Conservation (phyloP, 1,140 invertebrate genomes). For the Kradibia gibbosae region DNA sequence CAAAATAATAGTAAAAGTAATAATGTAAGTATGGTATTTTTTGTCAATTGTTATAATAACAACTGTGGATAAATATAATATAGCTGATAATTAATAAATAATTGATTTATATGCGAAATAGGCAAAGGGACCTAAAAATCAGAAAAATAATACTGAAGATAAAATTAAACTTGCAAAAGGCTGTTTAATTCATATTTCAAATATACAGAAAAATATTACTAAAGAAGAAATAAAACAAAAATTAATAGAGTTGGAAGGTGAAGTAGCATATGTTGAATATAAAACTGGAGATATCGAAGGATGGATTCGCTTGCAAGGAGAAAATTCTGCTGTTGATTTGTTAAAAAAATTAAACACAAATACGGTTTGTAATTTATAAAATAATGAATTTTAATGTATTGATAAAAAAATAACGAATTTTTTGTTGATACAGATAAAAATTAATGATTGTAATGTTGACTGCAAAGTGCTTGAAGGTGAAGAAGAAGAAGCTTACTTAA, state of each 20-base stretch:
- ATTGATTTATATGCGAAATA: slow-evolving; percentile 51
- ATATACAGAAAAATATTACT: slow-evolving; percentile 75
- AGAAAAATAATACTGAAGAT: slow-evolving; percentile 59
- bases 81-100: slow-evolving; percentile 13
- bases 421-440: slow-evolving; percentile 62
- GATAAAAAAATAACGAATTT: slow-evolving; percentile 26
- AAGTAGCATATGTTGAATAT: slow-evolving; percentile 84
- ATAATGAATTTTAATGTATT: neutral
- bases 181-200: slow-evolving; percentile 79
- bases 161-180: slow-evolving; percentile 76
- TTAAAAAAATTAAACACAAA: slow-evolving; percentile 74
- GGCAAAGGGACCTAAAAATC: slow-evolving; percentile 54
- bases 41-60: slow-evolving; percentile 3
- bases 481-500: slow-evolving; percentile 79
- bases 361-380: slow-evolving; percentile 24
- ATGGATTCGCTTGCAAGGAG: slow-evolving; percentile 80
- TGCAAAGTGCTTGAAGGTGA: slow-evolving; percentile 78
- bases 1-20: slow-evolving; percentile 57
- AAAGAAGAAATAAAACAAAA: slow-evolving; percentile 82
- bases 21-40: slow-evolving; percentile 43
- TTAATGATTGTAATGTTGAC: slow-evolving; percentile 75
- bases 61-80: neutral
- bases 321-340: slow-evolving; percentile 78
- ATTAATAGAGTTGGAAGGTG: slow-evolving; percentile 76
- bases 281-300: slow-evolving; percentile 81